Conservation (phyloP, 2,888 invertebrate genomes). For the Helicoverpa assulta region DNA sequence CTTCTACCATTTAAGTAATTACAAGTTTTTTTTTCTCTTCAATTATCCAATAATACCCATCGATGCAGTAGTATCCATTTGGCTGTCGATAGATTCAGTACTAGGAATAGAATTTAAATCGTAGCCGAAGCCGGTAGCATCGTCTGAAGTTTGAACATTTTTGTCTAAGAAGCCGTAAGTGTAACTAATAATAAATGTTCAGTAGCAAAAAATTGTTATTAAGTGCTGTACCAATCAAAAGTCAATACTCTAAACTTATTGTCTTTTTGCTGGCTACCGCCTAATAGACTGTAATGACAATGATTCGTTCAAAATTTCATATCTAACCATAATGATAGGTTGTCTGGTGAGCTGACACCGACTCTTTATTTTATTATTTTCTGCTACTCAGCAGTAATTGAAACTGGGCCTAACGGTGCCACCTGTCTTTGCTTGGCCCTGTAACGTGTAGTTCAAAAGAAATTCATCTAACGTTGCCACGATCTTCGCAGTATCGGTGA, state of each 20-base stretch:
- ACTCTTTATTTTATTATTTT: conserved; percentile 62
- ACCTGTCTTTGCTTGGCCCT: conserved; percentile 21
- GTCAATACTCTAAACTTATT: conserved; percentile 72
- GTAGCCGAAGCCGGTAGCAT: conserved; percentile 30
- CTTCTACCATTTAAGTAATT: conserved; percentile 32
- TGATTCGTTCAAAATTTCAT: conserved; percentile 76
- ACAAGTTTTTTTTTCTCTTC: conserved; percentile 15
- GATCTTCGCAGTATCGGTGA: conserved; percentile 11
- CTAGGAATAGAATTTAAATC: conserved; percentile 19
- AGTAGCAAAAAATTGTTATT: conserved; percentile 49
- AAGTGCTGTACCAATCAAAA: conserved; percentile 69
- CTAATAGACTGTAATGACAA: conserved; percentile 79
- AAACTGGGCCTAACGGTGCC: conserved; percentile 58
- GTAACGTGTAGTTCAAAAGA: conserved; percentile 8
- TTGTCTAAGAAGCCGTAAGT: conserved; percentile 21
- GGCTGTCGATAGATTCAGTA: not conserved
- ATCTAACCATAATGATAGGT: conserved; percentile 73
- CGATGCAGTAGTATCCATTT: conserved; percentile 17
- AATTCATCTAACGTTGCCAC: not conserved
- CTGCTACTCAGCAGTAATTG: conserved; percentile 57
- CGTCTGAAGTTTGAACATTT: conserved; percentile 37
- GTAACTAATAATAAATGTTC: conserved; percentile 52
- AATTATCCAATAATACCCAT: conserved; percentile 16
- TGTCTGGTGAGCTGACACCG: conserved; percentile 60
- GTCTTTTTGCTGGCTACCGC: conserved; percentile 75